Base-by-base conservation (phyloP, 2,113 vertebrate species). In the Nyctereutes procyonoides region DNA sequence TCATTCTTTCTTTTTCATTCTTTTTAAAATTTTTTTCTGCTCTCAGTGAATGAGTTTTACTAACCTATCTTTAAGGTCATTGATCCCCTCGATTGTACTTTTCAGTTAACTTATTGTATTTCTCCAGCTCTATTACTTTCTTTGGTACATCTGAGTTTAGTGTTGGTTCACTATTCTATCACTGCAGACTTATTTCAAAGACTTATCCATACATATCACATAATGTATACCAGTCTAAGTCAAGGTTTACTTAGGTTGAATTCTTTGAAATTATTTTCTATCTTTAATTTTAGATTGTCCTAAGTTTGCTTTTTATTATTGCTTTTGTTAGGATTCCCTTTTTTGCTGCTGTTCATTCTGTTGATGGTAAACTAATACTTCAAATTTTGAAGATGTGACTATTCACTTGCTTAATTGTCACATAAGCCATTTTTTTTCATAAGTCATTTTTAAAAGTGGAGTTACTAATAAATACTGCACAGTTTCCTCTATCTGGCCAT, bases 391-490 rank as follows among this genome's bases (percentile, higher is more conserved):
- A 55, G 86, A 71, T 32, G 26, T 55, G 56, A 84, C 53, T 74
- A n/a, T 63, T 91, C 79, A 58, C 12, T 97, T 76, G 56, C n/a
- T 88, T 80, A 91, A 71, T 32, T 77, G 67, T 77, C 43, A 91
- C 26, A 51, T 20, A 71, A 53, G 73, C 43, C 12, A 51, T 77
- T 81, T n/a, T 17, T 24, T n/a, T n/a, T n/a, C 26, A 51, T 20
- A 71, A 53, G 73, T 35, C 12, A 51, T 77, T 81, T n/a, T 17
- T 24, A 79, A 88, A 69, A 90, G 30, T 58, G 22, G 56, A 92
- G 60, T 30, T 9, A 73, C 24, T 53, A 93, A 65, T n/a, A 62
- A 83, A 88, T 38, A 32, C 60, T 38, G 11, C 2, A 48, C 38
- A 16, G 35, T 90, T 84, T 62, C n/a, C 51, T 76, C n/a, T 83